Percentiles rank a stretch among this genome's conserved stretches.
phyloP scores from a whole-genome alignment of 2,888 invertebrate genomes.

The Pemphredon lugubris region DNA sequence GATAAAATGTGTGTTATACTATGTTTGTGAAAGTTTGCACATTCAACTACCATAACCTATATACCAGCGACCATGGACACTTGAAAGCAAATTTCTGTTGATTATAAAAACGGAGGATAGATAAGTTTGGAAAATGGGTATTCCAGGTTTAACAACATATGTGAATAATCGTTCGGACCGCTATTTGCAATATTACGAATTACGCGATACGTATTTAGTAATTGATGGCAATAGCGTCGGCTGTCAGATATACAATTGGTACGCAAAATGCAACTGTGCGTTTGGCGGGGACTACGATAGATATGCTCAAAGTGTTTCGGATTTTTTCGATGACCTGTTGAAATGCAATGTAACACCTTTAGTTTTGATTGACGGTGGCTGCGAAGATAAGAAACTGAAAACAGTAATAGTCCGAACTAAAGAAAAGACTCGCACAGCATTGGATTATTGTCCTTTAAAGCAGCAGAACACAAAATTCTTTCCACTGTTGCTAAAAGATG shows the following conservation, averaged over 20 bases:
- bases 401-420: constrained; percentile 85
- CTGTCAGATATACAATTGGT: constrained; percentile 86
- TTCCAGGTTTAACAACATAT: constrained; percentile 92
- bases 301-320: constrained; percentile 85
- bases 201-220: constrained; percentile 87
- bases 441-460: constrained; percentile 82
- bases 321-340: constrained; percentile 87
- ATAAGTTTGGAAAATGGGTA: constrained; percentile 85
- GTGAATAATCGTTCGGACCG: constrained; percentile 86
- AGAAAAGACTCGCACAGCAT: constrained; percentile 84
- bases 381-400: constrained; percentile 87
- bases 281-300: constrained; percentile 94
- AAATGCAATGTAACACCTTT: constrained; percentile 88
- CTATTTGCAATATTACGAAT: constrained; percentile 85
- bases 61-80: too few species aligned
- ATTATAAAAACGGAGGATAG: neutral
- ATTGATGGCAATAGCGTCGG: constrained; percentile 92
- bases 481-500: constrained; percentile 88
- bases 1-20: too few species aligned
- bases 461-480: constrained; percentile 85
- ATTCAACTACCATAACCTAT: too few species aligned
- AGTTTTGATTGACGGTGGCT: constrained; percentile 91
- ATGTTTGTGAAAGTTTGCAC: too few species aligned
- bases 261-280: constrained; percentile 85
- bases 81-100: neutral